Base-by-base conservation (phyloP, 23 tunicate genomes). In the Ciona savignyi region DNA sequence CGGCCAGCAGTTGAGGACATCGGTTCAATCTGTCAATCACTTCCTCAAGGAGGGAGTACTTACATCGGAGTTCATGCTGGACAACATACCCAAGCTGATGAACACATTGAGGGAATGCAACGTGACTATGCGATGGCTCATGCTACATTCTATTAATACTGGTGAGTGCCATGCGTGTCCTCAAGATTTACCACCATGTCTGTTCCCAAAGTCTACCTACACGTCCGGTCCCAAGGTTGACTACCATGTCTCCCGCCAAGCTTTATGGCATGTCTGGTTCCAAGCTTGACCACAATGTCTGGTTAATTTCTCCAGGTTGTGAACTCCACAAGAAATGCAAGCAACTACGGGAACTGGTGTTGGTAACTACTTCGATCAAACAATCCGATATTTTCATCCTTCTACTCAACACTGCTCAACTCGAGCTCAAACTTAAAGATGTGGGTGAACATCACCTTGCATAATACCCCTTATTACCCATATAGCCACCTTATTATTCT, bases 1-100 rank as follows among this genome's bases (percentile, higher is more conserved):
- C 60, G 77, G 85, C 3, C 75, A 79, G 60, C 78, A 74, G 74
- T 42, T 84, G 70, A 83, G 83, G 49, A 31, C 25, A 22, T 27
- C 75, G 30, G 48, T 61, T 56, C 84, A 82, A 70, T 31, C 76
- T 1, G 75, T 80, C n/a, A 29, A 60, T 19, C 86, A 90, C 74
- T 90, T 80, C 60, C 73, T 90, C 51, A 83, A 90, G 33, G 90
- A 90, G 70, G 97, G 97, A 23, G 90, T 90, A 9, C 51, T 90
- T 24, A 90, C 97, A 51, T 78, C 83, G 34, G 89, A 90, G 32
- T 90, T 75, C 51, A 42, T 86, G 61, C 70, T 90, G 63, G 89
- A 90, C 56, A 83, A 90, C 67, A 79, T 78, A 15, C 83, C 89
- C 1, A 90, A 90, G 48, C 35, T 90, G 0, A 83, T 83, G 89